These are phyloP conservation scores for Galaxias olidus DNA, from an alignment of 2,797 vertebrate species.

Conservation along the genomic window DNA sequence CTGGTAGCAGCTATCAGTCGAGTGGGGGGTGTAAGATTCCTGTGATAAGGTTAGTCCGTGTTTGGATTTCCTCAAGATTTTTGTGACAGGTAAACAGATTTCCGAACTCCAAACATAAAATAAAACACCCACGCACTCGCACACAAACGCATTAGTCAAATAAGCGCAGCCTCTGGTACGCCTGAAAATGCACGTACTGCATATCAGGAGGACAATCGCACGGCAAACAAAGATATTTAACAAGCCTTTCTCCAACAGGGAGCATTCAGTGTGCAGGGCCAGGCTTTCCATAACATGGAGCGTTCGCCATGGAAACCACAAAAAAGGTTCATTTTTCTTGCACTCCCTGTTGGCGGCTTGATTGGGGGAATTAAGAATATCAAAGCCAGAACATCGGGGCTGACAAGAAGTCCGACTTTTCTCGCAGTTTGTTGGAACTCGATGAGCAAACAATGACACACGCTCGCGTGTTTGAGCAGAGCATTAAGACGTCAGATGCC, in stretches of 20 bases:
- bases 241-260: slow-evolving; percentile 26
- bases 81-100: slow-evolving; percentile 37
- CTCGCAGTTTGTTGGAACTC: slow-evolving; percentile 19
- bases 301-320: slow-evolving; percentile 51
- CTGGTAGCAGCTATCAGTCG: slow-evolving; percentile 12
- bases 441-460: slow-evolving; percentile 24
- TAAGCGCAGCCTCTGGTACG: slow-evolving; percentile 26
- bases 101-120: slow-evolving; percentile 24
- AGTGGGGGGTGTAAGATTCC: not conserved
- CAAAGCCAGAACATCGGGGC: slow-evolving; percentile 38
- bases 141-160: slow-evolving; percentile 5
- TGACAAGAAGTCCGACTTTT: slow-evolving; percentile 36
- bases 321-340: slow-evolving; percentile 48
- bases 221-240: slow-evolving; percentile 58
- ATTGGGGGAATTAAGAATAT: slow-evolving; percentile 41
- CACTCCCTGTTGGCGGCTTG: slow-evolving; percentile 34
- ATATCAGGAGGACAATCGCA: slow-evolving; percentile 42
- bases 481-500: slow-evolving; percentile 8
- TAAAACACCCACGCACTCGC: slow-evolving; percentile 2
- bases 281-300: slow-evolving; percentile 54
- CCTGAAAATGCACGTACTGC: slow-evolving; percentile 36
- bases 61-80: slow-evolving; percentile 30
- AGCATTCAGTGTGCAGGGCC: slow-evolving; percentile 31
- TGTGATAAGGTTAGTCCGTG: slow-evolving; percentile 29
- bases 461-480: slow-evolving; percentile 9